phyloP scores from a whole-genome alignment of 2,888 invertebrate genomes.

The Andrena haemorrhoa region DNA sequence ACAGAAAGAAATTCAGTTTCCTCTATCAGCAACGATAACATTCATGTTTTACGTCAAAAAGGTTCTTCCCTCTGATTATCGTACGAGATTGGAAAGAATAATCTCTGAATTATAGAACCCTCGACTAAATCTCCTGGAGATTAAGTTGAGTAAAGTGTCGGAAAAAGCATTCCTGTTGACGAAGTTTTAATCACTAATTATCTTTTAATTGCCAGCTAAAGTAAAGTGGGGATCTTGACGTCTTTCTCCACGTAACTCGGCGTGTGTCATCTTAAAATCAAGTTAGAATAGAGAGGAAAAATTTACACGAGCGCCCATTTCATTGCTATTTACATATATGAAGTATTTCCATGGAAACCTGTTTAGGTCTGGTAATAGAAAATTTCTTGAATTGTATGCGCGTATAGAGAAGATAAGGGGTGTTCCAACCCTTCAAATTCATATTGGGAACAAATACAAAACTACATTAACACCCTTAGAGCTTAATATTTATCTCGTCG shows the following conservation, averaged over 20 bases:
- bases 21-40: neutral
- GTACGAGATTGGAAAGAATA: neutral
- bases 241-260: neutral
- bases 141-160: conserved; percentile 22
- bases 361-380: too few relatives aligned
- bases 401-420: too few relatives aligned
- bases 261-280: neutral
- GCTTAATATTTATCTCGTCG: too few relatives aligned
- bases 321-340: conserved; percentile 7
- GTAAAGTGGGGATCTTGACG: conserved; percentile 1
- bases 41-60: neutral
- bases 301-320: too few relatives aligned
- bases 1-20: neutral
- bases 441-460: too few relatives aligned
- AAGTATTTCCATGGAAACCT: neutral
- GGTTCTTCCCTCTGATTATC: neutral
- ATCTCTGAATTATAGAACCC: neutral
- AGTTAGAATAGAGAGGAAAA: neutral
- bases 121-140: neutral
- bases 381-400: too few relatives aligned
- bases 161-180: neutral
- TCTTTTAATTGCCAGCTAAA: conserved; percentile 20
- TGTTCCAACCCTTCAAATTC: too few relatives aligned
- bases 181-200: conserved; percentile 47
- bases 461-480: too few relatives aligned